Evolutionary conservation across 2,797 vertebrate species (phyloP), one percentile per base, ranked within the genome.

Genomic region (Alectoris magna): DNA sequence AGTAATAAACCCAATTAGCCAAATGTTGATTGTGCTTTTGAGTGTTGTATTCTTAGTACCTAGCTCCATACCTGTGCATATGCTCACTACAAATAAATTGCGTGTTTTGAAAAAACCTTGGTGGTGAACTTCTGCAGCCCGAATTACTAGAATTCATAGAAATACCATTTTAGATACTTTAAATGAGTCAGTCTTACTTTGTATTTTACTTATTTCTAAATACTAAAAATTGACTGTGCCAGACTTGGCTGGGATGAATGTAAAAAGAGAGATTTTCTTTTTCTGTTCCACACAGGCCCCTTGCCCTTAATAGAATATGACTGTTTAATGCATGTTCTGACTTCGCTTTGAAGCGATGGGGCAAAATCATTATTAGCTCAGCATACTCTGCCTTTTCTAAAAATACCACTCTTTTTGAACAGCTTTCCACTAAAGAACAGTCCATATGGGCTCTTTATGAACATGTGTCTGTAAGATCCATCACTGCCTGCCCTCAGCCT

Each of bases 11-110:
- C 74, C 76, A 86, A 86, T 94, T 96, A 95, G 39, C 87, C 87
- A 92, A 95, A 94, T 91, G 92, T 70, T 84, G 83, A 60, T 81
- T 94, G 85, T 84, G 79, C 91, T 93, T 94, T 94, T 91, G 84
- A 86, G 27, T 56, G 67, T 66, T 93, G 39, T 81, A 84, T 39
- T 69, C 46, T 69, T 55, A 63, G n/a, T 90, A 93, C 79, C 85
- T 94, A n/a, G 77, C 84, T 88, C 63, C 70, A 48, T 95, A 96
- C 92, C 91, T 96, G 55, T 72, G 46, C 51, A 12, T 85, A 27
- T 56, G 49, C 49, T 88, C 36, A 29, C 4, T 51, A 53, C 46
- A 71, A 88, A 87, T 48, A 59, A 64, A 77, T 53, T 18, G 34
- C 80, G 62, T 10, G 21, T 24, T 76, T 78, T 29, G 36, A 53